These are phyloP conservation scores for Pseudopodoces humilis DNA, from an alignment of 2,113 vertebrate species.

Conservation along the genomic window DNA sequence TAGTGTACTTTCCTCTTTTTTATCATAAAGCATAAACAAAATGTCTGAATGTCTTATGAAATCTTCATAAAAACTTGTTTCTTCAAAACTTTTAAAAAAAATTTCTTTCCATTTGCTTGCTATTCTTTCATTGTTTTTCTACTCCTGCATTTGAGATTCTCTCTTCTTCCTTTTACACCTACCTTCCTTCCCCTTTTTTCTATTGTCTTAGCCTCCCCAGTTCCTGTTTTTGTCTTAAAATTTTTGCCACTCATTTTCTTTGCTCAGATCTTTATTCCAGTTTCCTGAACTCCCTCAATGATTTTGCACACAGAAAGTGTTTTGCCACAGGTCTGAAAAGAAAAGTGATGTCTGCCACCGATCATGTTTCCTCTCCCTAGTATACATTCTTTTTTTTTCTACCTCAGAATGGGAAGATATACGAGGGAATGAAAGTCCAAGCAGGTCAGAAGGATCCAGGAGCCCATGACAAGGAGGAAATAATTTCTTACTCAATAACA, in stretches of 20 bases:
- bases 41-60: background rate
- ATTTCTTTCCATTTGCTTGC: background rate
- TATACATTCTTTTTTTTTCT: background rate
- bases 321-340: background rate
- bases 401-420: background rate
- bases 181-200: background rate
- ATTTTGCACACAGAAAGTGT: background rate
- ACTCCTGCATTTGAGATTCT: background rate
- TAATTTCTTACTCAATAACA: background rate
- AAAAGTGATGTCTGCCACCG: rapidly evolving
- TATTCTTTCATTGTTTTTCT: background rate
- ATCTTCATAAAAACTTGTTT: background rate
- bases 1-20: background rate
- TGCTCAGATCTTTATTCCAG: background rate
- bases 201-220: background rate
- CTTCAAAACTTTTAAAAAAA: background rate
- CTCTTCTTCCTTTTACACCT: background rate
- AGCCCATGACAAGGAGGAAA: background rate
- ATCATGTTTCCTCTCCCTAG: rapidly evolving
- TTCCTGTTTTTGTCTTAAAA: background rate
- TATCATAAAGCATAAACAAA: background rate
- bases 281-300: background rate
- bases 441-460: background rate
- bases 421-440: background rate
- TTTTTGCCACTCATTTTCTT: background rate